These are phyloP conservation scores for Noctua fimbriata DNA, from an alignment of 2,888 invertebrate genomes.

Conservation along the genomic window DNA sequence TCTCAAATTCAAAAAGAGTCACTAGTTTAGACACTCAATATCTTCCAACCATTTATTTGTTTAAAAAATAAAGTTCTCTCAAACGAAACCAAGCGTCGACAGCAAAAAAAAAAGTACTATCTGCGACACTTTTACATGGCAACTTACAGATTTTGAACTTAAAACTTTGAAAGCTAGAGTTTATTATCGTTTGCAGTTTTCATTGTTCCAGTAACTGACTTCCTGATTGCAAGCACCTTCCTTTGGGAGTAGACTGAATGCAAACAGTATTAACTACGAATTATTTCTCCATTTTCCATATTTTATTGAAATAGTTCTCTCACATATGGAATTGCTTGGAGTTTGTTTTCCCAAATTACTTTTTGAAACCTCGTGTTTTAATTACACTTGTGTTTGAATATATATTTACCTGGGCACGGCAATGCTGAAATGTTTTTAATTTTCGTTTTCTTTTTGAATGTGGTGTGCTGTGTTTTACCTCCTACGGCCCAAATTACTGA, in stretches of 20 bases:
- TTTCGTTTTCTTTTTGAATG: neutral
- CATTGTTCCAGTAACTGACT: constrained; percentile 28
- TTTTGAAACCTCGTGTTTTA: constrained; percentile 26
- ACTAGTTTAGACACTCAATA: constrained; percentile 17
- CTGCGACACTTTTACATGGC: constrained; percentile 28
- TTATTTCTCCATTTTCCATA: constrained; percentile 50
- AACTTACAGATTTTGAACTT: constrained; percentile 22
- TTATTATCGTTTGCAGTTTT: constrained; percentile 13
- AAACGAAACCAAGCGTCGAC: constrained; percentile 45
- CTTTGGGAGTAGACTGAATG: constrained; percentile 38
- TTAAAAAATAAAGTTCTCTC: constrained; percentile 42
- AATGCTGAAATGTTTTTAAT: constrained; percentile 17
- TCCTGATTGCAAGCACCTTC: constrained; percentile 55
- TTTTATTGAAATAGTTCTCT: constrained; percentile 34
- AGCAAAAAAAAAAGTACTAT: constrained; percentile 35
- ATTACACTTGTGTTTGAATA: neutral
- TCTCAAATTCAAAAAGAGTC: neutral
- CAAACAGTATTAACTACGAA: constrained; percentile 47
- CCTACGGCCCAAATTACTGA: neutral
- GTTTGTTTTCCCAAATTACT: constrained; percentile 13
- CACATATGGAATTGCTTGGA: constrained; percentile 4
- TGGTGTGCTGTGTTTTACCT: neutral
- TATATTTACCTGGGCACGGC: neutral
- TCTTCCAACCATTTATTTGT: constrained; percentile 30
- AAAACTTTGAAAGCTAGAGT: constrained; percentile 1